Conservation (phyloP, 1,140 invertebrate genomes). For the Aphidius gifuensis region DNA sequence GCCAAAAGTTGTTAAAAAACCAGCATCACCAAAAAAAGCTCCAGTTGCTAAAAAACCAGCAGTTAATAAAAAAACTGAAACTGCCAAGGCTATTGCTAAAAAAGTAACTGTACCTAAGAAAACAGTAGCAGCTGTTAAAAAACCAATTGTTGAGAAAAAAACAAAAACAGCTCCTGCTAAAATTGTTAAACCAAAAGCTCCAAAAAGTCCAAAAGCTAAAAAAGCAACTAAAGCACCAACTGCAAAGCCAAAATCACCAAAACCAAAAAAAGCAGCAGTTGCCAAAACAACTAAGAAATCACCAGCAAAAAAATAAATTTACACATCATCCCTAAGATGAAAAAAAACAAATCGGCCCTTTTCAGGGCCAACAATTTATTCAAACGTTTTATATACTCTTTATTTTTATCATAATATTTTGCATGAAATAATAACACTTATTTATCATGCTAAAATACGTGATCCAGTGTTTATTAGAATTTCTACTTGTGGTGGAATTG, state of each 20-base stretch:
- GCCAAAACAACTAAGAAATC: conserved; percentile 11
- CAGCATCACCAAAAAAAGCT: background rate
- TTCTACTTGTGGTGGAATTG: conserved; percentile 89
- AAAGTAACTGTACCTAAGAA: conserved; percentile 9
- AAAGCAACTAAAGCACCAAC: conserved; percentile 9
- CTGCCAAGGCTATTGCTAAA: background rate
- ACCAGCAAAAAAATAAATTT: conserved; percentile 2
- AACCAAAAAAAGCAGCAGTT: conserved; percentile 11
- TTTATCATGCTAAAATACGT: conserved; percentile 83
- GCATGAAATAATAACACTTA: conserved; percentile 91
- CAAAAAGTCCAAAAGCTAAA: conserved; percentile 13
- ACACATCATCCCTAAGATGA: background rate
- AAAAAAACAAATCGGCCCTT: conserved; percentile 3
- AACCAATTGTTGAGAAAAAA: background rate
- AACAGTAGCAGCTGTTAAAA: background rate
- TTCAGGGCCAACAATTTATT: conserved; percentile 5
- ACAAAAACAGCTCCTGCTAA: background rate
- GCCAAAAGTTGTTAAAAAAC: background rate
- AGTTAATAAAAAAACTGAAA: background rate
- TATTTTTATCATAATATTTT: conserved; percentile 54
- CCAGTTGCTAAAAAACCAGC: background rate
- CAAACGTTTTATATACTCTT: no score
- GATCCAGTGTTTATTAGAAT: conserved; percentile 89
- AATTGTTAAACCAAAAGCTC: background rate
- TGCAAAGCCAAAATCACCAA: conserved; percentile 15